These are phyloP conservation scores for Pomatostomus ruficeps DNA, from an alignment of 2,113 vertebrate genomes.

Conservation along the genomic window DNA sequence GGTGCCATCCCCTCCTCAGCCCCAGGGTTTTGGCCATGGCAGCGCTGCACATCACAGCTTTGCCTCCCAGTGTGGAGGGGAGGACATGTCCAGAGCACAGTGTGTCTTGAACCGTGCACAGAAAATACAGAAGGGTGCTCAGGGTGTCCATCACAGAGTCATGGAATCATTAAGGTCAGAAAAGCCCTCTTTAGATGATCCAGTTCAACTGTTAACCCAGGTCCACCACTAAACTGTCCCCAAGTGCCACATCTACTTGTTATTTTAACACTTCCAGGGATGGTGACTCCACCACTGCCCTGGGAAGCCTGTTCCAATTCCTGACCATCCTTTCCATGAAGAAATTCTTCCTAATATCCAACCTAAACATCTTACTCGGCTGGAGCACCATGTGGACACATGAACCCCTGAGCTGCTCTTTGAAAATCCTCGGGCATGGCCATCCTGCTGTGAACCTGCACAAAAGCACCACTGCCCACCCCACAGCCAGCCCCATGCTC, in stretches of 20 bases:
- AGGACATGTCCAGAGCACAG: background rate
- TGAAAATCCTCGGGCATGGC: background rate
- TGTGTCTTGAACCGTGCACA: rapidly evolving
- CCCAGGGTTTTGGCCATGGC: background rate
- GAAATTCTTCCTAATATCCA: background rate
- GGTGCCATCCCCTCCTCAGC: background rate
- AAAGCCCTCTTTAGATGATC: background rate
- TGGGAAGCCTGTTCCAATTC: background rate
- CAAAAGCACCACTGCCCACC: background rate
- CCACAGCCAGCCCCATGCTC: too few species aligned
- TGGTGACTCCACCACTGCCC: background rate
- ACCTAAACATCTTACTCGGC: background rate
- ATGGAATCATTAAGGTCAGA: background rate
- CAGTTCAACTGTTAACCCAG: background rate
- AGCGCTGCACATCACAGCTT: background rate
- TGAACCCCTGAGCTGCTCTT: background rate
- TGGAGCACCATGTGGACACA: background rate
- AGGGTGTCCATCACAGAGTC: background rate
- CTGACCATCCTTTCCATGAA: background rate
- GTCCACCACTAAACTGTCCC: background rate
- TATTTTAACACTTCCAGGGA: background rate
- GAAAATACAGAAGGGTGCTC: background rate
- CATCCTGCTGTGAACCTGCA: background rate
- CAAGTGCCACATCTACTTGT: background rate
- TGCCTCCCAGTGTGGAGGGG: background rate